Base-by-base conservation (phyloP, 2,797 vertebrate species). In the Vultur gryphus region DNA sequence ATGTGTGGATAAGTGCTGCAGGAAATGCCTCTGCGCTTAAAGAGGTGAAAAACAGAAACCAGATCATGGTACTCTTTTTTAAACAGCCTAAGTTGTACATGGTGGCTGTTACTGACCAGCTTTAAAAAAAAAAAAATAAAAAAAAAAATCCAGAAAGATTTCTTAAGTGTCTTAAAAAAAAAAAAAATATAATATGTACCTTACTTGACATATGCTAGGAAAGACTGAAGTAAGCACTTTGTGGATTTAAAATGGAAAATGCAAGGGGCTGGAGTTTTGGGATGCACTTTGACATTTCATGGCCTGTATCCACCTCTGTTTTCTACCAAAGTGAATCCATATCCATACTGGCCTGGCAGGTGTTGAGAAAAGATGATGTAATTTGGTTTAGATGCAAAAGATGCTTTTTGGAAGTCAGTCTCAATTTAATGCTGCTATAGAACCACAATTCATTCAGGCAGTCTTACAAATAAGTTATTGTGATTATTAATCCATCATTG, bases 11-110 rank as follows among this genome's bases (percentile, higher is more conserved):
- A 39, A 55, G 58, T 5, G 58, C 77, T 86, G 49, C 35, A 41
- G 81, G 59, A 70, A 71, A 37, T 14, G 8, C 67, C 31, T 44
- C 52, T 46, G 49, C 2, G 8, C 81, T 37, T 41, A 7, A 13
- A n/a, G 49, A 43, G 51, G 23, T 23, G 54, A 35, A 66, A 33
- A 77, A 19, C 72, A 67, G 37, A 61, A 91, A 31, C 18, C 66
- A 24, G 58, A 58, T n/a, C 29, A 3, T 10, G 29, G 49, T 11
- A 2, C 2, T 0, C 8, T 17, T 64, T 67, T 24, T 71, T 35
- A 28, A 31, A 24, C 44, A 59, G 39, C 52, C 20, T 2, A 6
- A 54, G 17, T 26, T 43, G 54, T 28, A 16, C 1, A 0, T 29
- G 17, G 43, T 83, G 46, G 26, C 39, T 80, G 46, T 41, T 57